Evolutionary conservation across 2,888 invertebrate species (phyloP).

Genomic region (Quadroppia sp.): DNA sequence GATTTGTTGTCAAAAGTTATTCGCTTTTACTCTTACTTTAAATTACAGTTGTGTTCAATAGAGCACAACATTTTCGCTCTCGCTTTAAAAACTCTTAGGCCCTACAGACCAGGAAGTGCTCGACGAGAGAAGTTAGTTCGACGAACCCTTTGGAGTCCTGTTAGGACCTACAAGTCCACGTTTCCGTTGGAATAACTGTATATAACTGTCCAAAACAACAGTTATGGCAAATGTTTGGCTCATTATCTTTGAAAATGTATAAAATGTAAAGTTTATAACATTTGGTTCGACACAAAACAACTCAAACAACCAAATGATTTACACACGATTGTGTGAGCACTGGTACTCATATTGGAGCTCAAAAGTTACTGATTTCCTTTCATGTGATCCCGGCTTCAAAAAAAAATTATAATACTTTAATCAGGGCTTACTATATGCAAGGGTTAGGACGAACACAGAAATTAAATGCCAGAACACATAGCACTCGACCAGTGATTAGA

Average conservation of each 20-base stretch:
- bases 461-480: too few relatives aligned
- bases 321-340: neutral
- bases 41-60: neutral
- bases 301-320: neutral
- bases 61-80: neutral
- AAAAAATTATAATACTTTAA: too few relatives aligned
- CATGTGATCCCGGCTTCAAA: too few relatives aligned
- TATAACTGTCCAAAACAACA: neutral
- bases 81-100: neutral
- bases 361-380: too few relatives aligned
- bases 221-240: neutral
- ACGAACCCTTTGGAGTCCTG: constrained; percentile 16
- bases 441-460: too few relatives aligned
- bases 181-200: neutral
- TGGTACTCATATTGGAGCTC: too few relatives aligned
- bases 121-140: constrained; percentile 8
- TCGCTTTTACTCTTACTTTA: neutral
- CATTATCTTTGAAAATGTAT: neutral
- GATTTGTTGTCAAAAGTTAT: neutral
- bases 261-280: neutral
- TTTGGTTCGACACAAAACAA: neutral
- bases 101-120: neutral
- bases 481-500: too few relatives aligned
- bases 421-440: too few relatives aligned
- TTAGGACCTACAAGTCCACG: neutral